phyloP scores from a whole-genome alignment of 2,888 invertebrate species.

The Deroplatys truncata region DNA sequence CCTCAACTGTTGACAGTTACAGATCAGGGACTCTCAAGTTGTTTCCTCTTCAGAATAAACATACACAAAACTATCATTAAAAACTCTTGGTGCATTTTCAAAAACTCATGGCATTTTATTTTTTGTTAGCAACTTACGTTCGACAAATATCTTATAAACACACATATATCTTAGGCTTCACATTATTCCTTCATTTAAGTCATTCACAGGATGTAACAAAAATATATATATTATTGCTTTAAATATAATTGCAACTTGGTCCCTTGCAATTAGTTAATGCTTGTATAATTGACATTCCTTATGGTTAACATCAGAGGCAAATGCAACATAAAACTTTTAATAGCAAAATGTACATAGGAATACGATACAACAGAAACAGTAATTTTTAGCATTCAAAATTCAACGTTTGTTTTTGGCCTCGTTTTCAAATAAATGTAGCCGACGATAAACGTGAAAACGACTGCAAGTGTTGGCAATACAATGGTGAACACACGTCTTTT shows the following conservation, averaged over 20 bases:
- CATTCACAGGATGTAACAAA: slow-evolving; percentile 17
- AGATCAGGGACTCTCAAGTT: too few species aligned
- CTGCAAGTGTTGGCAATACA: slow-evolving; percentile 68
- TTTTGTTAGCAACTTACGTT: not conserved
- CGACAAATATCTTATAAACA: not conserved
- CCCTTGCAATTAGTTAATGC: not conserved
- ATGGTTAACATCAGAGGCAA: not conserved
- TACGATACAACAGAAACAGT: not conserved
- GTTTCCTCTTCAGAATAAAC: too few species aligned
- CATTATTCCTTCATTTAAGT: not conserved
- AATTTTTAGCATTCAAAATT: slow-evolving; percentile 12
- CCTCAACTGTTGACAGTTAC: too few species aligned
- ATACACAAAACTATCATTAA: too few species aligned
- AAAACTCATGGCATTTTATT: not conserved
- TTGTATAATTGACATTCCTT: not conserved
- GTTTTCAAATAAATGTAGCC: slow-evolving; percentile 78
- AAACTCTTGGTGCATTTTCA: not conserved
- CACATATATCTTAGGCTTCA: not conserved
- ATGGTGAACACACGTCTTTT: slow-evolving; percentile 75
- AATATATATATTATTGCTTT: slow-evolving; percentile 21
- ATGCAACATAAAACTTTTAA: not conserved
- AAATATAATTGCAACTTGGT: slow-evolving; percentile 15
- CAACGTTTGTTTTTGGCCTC: slow-evolving; percentile 50
- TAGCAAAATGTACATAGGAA: not conserved
- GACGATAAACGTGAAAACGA: slow-evolving; percentile 65